Conservation (phyloP, 2,888 invertebrate genomes). For the Timandra comae region DNA sequence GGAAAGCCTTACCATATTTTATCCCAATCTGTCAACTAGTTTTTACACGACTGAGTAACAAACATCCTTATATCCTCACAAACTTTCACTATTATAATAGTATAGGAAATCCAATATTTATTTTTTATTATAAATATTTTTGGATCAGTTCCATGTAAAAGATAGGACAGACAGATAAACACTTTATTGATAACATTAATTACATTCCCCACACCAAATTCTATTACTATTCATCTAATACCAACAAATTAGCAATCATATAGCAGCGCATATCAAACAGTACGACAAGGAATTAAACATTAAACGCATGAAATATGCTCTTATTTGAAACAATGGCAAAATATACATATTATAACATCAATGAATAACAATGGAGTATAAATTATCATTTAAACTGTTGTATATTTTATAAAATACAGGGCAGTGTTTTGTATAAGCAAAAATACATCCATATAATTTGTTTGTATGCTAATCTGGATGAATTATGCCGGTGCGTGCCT, state of each 20-base stretch:
- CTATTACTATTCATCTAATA: too few species aligned
- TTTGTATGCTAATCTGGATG: conserved; percentile 34
- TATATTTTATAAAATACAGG: conserved; percentile 75
- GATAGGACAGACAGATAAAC: too few species aligned
- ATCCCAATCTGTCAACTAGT: conserved; percentile 1
- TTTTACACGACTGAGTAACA: too few species aligned
- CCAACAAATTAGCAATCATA: too few species aligned
- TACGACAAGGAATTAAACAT: conserved; percentile 49
- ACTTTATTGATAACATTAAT: too few species aligned
- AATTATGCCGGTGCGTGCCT: background rate
- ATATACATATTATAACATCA: conserved; percentile 78
- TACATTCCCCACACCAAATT: too few species aligned
- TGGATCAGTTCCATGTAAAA: too few species aligned
- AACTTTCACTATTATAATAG: conserved; percentile 10
- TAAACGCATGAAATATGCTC: conserved; percentile 77
- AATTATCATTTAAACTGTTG: conserved; percentile 77
- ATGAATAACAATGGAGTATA: conserved; percentile 77
- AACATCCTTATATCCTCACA: too few species aligned
- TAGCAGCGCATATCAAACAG: conserved; percentile 6
- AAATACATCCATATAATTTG: conserved; percentile 47
- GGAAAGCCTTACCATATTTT: too few species aligned
- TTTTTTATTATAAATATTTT: too few species aligned
- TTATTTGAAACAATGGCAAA: conserved; percentile 77
- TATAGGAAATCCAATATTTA: too few species aligned
- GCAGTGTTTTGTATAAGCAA: conserved; percentile 55